Conservation (phyloP, 2,797 vertebrate genomes). For the Pangasius sanitwongsei region DNA sequence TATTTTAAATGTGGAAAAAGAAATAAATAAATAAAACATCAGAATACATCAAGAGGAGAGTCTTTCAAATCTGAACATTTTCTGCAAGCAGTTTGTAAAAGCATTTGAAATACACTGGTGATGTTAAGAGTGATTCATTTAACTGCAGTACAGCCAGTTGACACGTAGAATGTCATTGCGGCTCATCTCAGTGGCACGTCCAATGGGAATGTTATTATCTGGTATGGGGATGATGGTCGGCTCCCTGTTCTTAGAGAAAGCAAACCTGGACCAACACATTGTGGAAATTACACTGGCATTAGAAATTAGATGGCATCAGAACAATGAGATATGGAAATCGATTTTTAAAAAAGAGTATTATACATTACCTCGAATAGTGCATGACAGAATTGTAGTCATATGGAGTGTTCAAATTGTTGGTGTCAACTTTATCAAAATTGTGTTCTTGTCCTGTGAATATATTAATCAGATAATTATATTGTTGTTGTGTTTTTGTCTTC, state of each 20-base stretch:
- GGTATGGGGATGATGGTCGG: slow-evolving; percentile 73
- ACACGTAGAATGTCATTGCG: slow-evolving; percentile 63
- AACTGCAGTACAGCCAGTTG: slow-evolving; percentile 72
- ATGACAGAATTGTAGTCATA: slow-evolving; percentile 60
- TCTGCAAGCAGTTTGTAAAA: background rate
- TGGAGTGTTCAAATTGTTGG: slow-evolving; percentile 44
- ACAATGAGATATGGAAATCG: too few relatives aligned
- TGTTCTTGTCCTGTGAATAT: background rate
- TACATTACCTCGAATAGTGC: slow-evolving; percentile 47
- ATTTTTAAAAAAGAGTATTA: background rate
- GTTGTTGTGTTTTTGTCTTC: too few relatives aligned
- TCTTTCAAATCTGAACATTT: background rate
- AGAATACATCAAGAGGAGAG: background rate
- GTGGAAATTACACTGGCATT: background rate
- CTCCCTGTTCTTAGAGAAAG: slow-evolving; percentile 70
- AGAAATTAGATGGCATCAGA: too few relatives aligned
- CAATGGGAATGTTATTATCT: slow-evolving; percentile 62
- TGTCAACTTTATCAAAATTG: slow-evolving; percentile 23
- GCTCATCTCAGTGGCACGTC: slow-evolving; percentile 68
- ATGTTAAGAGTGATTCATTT: background rate
- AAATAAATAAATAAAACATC: background rate
- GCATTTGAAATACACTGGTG: background rate
- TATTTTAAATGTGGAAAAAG: background rate
- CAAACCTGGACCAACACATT: slow-evolving; percentile 39
- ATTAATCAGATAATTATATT: background rate